phyloP scores from a whole-genome alignment of 1,140 invertebrate genomes.

The Oppia nitens region DNA sequence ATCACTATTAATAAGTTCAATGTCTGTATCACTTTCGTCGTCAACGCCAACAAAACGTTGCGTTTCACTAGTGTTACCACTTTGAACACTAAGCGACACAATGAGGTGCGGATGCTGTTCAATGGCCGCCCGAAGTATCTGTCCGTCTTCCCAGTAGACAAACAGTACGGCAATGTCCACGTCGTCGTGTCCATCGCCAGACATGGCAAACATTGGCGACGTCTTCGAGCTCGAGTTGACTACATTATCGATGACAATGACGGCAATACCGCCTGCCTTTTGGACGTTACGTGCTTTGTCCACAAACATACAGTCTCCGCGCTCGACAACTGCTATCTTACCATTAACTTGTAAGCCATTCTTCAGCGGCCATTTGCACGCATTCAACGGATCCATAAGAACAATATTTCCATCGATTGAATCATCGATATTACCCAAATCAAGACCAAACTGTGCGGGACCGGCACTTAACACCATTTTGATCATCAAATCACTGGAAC shows the following conservation, averaged over 20 bases:
- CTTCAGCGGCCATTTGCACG: constrained; percentile 49
- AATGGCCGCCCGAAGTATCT: constrained; percentile 38
- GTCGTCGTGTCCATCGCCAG: constrained; percentile 72
- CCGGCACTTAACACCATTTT: constrained; percentile 47
- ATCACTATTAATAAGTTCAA: not conserved
- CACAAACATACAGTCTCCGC: constrained; percentile 88
- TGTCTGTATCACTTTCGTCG: not conserved
- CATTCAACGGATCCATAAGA: constrained; percentile 46
- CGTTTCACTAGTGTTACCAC: not conserved
- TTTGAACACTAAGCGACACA: not conserved
- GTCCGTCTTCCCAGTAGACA: constrained; percentile 62
- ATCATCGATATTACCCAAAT: constrained; percentile 33
- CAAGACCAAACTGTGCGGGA: constrained; percentile 75
- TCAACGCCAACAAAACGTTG: too few species aligned
- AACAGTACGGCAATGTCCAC: constrained; percentile 79
- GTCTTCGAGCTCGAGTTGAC: constrained; percentile 47
- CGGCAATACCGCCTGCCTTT: constrained; percentile 58
- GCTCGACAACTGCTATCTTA: constrained; percentile 62
- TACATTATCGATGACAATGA: constrained; percentile 76
- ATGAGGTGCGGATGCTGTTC: not conserved
- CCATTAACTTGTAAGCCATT: constrained; percentile 38
- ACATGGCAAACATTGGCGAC: constrained; percentile 84
- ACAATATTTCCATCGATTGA: constrained; percentile 29
- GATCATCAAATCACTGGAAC: not conserved
- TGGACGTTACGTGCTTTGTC: constrained; percentile 79